Evolutionary conservation across 1,140 invertebrate species (phyloP), one percentile per base, ranked within the genome.

Genomic region (Pachypeltis micranthus): DNA sequence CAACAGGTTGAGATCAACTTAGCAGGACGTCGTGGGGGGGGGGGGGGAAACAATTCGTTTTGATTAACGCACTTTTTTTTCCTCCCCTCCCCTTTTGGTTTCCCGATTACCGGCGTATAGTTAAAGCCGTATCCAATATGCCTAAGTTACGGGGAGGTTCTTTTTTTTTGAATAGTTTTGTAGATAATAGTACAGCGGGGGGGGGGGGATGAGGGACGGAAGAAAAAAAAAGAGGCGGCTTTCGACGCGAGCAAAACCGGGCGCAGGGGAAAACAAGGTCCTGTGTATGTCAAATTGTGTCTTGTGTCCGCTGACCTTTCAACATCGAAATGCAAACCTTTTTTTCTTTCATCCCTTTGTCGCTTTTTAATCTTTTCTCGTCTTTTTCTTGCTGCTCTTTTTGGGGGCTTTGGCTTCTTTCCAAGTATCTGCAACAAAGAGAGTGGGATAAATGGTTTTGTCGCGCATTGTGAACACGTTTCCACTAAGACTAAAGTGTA

Each of bases 361-460:
- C n/a, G 62, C 69, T 83, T 79, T 83, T 73, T 83, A 81, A 66
- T 83, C 82, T 69, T 83, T 83, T 67, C 83, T 80, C 60, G 77
- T 78, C 73, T 83, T 85, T 76, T 83, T 85, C 77, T 84, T 65
- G n/a, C 29, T 83, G 72, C 77, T 79, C 67, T 84, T 84, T 67
- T 83, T 83, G 51, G 80, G 77, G 44, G 77, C 74, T 70, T 83
- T 83, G 10, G 82, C 78, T 69, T 85, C 83, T 60, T 80, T 81
- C 82, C 82, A 85, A 27, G 76, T 75, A 72, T 84, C 82, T 83
- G 69, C 1, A n/a, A n/a, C n/a, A n/a, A n/a, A n/a, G n/a, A n/a
- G n/a, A n/a, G n/a, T n/a, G n/a, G n/a, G n/a, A n/a, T n/a, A n/a
- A n/a, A n/a, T n/a, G n/a, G n/a, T n/a, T n/a, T n/a, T n/a, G n/a